Evolutionary conservation across 2,888 invertebrate species (phyloP).

Genomic region (Patella depressa): DNA sequence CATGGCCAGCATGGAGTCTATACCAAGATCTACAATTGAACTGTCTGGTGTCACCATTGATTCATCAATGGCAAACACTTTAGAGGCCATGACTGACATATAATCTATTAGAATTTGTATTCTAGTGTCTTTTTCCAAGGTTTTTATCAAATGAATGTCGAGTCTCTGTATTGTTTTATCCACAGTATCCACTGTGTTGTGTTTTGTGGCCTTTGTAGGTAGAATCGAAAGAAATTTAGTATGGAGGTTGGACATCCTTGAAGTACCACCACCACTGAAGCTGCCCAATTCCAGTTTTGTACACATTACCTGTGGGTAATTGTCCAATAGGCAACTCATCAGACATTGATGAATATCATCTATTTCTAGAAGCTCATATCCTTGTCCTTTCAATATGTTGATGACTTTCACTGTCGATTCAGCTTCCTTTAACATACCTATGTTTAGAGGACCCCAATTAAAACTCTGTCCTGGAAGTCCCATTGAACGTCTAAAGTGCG

Average conservation of each 20-base stretch:
- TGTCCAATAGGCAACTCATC: conserved; percentile 38
- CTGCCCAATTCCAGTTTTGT: conserved; percentile 33
- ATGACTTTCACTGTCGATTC: conserved; percentile 18
- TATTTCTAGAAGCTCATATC: conserved; percentile 29
- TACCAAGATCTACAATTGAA: conserved; percentile 39
- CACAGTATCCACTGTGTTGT: background rate
- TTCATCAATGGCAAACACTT: conserved; percentile 38
- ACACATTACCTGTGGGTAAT: conserved; percentile 36
- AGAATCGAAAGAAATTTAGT: background rate
- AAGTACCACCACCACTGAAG: background rate
- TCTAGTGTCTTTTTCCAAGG: conserved; percentile 25
- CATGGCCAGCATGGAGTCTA: conserved; percentile 50
- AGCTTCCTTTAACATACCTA: conserved; percentile 42
- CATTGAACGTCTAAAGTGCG: conserved; percentile 43
- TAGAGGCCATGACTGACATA: conserved; percentile 25
- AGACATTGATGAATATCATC: conserved; percentile 36
- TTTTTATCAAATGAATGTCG: conserved; percentile 30
- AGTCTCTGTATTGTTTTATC: background rate
- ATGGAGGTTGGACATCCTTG: background rate
- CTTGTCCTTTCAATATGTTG: conserved; percentile 26
- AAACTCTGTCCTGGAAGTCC: conserved; percentile 50
- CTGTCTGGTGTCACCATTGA: conserved; percentile 29
- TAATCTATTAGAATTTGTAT: conserved; percentile 31
- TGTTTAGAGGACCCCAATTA: conserved; percentile 55
- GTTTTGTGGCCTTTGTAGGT: background rate